Evolutionary conservation across 2,888 invertebrate genomes (phyloP).

Genomic region (Leptopilina drosophilae): DNA sequence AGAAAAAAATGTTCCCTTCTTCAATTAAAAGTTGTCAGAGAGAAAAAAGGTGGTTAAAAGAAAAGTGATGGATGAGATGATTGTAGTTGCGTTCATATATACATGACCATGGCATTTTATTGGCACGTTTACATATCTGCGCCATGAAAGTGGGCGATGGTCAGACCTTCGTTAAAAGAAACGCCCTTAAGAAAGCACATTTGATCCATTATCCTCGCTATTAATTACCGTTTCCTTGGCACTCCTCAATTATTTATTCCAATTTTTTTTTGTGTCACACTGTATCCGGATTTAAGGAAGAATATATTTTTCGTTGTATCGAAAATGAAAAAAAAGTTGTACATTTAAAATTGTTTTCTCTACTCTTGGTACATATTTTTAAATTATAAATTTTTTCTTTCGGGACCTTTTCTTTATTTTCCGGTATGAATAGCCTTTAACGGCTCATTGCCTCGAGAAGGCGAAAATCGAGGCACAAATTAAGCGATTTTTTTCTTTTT

Average conservation of each 20-base stretch:
- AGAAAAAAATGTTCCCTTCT: not conserved
- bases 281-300: conserved; percentile 6
- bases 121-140: conserved; percentile 12
- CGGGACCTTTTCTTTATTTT: too few relatives aligned
- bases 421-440: too few relatives aligned
- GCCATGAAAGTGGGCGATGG: conserved; percentile 24
- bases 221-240: conserved; percentile 36
- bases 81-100: not conserved
- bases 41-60: not conserved
- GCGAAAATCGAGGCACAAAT: too few relatives aligned
- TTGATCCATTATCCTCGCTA: conserved; percentile 39
- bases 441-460: too few relatives aligned
- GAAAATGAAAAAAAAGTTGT: not conserved
- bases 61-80: conserved; percentile 29
- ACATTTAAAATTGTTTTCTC: not conserved
- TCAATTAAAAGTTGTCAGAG: not conserved
- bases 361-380: too few relatives aligned
- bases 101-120: conserved; percentile 35
- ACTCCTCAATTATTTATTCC: conserved; percentile 31
- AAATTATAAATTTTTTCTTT: too few relatives aligned
- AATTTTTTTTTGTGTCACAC: not conserved
- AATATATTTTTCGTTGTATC: not conserved
- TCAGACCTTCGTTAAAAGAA: conserved; percentile 33
- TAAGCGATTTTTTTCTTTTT: too few relatives aligned
- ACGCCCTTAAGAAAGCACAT: conserved; percentile 38